Conservation (phyloP, 2,888 invertebrate species). For the Andrena haemorrhoa region DNA sequence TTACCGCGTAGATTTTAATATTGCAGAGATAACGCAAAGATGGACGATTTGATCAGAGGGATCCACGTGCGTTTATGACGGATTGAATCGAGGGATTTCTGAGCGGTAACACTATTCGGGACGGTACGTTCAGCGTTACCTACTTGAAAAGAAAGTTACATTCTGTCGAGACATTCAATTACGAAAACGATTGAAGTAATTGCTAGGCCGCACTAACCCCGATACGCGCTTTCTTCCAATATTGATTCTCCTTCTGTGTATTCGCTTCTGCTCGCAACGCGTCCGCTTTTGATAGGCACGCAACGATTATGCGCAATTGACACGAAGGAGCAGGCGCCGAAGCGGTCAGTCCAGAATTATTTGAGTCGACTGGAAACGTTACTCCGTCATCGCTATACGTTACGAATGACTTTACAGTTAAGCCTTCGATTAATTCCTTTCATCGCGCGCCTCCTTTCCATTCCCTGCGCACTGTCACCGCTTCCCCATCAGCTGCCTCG, state of each 20-base stretch:
- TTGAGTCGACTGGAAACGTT: background rate
- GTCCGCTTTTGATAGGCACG: slow-evolving; percentile 6
- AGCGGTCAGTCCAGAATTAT: background rate
- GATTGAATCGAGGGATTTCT: background rate
- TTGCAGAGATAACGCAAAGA: background rate
- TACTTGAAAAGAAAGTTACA: slow-evolving; percentile 24
- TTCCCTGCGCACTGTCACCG: background rate
- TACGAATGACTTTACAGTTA: background rate
- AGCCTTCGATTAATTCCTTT: slow-evolving; percentile 18
- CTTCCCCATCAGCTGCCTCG: background rate
- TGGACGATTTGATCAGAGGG: slow-evolving; percentile 17
- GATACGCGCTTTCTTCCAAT: slow-evolving; percentile 26
- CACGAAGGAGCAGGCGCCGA: slow-evolving; percentile 11
- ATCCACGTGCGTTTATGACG: too few relatives aligned
- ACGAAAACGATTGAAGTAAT: slow-evolving; percentile 31
- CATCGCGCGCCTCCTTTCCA: background rate
- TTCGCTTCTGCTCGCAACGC: slow-evolving; percentile 9
- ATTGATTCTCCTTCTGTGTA: slow-evolving; percentile 19
- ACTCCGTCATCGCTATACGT: background rate
- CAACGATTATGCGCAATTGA: slow-evolving; percentile 19
- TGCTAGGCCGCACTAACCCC: slow-evolving; percentile 6
- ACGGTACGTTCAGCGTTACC: background rate
- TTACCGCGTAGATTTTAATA: background rate
- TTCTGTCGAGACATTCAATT: slow-evolving; percentile 13
- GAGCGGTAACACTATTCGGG: background rate